phyloP scores from a whole-genome alignment of 2,797 vertebrate genomes.

The Xerus rutilus region DNA sequence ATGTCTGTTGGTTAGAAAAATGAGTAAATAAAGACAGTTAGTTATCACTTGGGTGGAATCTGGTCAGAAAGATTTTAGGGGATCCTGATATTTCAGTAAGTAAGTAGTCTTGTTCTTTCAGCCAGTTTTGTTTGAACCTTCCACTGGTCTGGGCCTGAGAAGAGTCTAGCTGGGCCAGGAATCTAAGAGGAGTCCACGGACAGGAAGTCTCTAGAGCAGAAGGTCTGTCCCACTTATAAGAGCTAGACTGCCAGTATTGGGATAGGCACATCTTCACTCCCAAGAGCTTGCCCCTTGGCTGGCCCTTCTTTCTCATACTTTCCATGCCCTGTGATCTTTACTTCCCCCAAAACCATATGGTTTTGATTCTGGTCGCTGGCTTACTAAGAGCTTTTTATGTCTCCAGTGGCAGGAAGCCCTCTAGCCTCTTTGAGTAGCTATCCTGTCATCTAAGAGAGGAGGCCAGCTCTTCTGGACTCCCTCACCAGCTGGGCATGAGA shows the following conservation, averaged over 20 bases:
- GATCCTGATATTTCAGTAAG: background rate
- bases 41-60: background rate
- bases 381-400: constrained; percentile 64
- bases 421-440: background rate
- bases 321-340: constrained; percentile 70
- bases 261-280: background rate
- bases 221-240: background rate
- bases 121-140: background rate
- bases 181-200: background rate
- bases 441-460: constrained; percentile 9
- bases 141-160: background rate
- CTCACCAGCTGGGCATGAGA: background rate
- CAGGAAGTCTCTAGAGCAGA: background rate
- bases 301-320: constrained; percentile 49
- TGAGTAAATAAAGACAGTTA: constrained; percentile 14
- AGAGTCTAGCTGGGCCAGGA: background rate
- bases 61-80: background rate
- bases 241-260: background rate
- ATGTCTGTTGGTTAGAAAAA: background rate
- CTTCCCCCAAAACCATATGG: constrained; percentile 63
- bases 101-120: background rate
- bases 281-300: constrained; percentile 33
- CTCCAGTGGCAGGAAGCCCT: constrained; percentile 23
- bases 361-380: constrained; percentile 59
- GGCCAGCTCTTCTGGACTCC: background rate